Evolutionary conservation across 2,113 vertebrate species (phyloP).

Genomic region (Cnemophilus loriae): DNA sequence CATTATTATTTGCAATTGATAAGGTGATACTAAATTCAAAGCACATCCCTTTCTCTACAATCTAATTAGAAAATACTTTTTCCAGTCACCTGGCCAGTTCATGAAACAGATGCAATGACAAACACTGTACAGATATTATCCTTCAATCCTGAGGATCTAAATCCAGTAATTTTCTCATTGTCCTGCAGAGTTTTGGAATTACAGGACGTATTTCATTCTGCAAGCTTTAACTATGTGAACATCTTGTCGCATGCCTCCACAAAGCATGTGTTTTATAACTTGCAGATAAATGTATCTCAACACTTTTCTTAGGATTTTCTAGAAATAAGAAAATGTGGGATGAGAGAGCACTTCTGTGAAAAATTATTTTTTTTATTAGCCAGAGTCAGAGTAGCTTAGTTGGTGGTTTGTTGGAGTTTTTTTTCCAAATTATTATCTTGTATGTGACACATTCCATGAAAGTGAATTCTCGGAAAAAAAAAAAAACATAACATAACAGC

Average conservation of each 20-base stretch:
- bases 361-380: background rate
- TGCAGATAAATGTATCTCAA: background rate
- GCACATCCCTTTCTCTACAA: background rate
- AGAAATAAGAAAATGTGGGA: background rate
- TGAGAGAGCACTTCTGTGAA: background rate
- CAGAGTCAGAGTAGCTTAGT: background rate
- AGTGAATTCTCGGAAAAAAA: background rate
- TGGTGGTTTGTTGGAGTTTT: fast-evolving
- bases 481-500: background rate
- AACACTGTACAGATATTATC: background rate
- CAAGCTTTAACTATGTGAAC: background rate
- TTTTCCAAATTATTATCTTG: background rate
- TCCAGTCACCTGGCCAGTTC: background rate
- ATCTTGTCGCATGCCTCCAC: background rate
- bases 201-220: background rate
- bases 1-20: background rate
- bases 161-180: background rate
- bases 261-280: background rate
- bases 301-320: background rate
- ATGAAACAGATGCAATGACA: background rate
- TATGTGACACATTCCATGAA: background rate
- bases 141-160: background rate
- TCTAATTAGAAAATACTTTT: background rate
- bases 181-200: background rate
- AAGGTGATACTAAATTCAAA: background rate